Percentiles rank a stretch among this genome's conserved stretches.
These are phyloP conservation scores for Ophiodon elongatus DNA, from an alignment of 2,113 vertebrate species.

Conservation along the genomic window DNA sequence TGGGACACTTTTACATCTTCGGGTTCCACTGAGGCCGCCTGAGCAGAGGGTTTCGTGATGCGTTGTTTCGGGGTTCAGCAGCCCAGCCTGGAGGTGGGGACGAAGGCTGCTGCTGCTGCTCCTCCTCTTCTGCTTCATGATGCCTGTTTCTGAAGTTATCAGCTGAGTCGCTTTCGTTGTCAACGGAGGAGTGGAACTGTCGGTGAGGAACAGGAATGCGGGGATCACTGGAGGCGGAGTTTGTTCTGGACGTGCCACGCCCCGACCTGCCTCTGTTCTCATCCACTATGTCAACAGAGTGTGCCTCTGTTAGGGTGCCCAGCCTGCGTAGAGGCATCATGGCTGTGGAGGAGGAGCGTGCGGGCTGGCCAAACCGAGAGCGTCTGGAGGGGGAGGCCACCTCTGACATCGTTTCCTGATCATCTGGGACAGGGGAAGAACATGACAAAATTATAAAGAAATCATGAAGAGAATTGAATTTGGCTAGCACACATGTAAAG, in stretches of 20 bases:
- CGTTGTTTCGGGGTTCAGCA: conserved; percentile 57
- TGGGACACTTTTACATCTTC: conserved; percentile 38
- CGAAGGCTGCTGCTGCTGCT: conserved; percentile 6
- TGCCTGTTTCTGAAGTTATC: conserved; percentile 26
- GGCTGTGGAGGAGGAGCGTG: conserved; percentile 65
- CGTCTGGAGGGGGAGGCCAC: conserved; percentile 57
- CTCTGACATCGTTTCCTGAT: conserved; percentile 72
- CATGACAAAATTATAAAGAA: neutral
- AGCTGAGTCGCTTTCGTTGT: neutral
- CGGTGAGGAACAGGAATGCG: conserved; percentile 8
- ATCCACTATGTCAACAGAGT: conserved; percentile 59
- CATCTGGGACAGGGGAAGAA: conserved; percentile 51
- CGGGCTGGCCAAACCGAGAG: conserved; percentile 38
- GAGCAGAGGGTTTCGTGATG: conserved; percentile 70
- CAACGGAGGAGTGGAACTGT: neutral
- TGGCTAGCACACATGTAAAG: neutral
- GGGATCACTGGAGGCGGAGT: conserved; percentile 58
- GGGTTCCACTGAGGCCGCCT: conserved; percentile 77
- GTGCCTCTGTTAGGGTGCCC: conserved; percentile 66
- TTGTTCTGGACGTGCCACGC: conserved; percentile 9
- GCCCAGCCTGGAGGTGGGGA: conserved; percentile 54
- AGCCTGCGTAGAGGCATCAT: conserved; percentile 73
- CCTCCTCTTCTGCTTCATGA: conserved; percentile 15
- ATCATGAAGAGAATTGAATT: neutral
- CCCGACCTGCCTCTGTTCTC: conserved; percentile 21